Percentiles rank a stretch among this genome's conserved stretches.
Conservation (phyloP, 2,113 vertebrate species). For the Burhinus bistriatus region DNA sequence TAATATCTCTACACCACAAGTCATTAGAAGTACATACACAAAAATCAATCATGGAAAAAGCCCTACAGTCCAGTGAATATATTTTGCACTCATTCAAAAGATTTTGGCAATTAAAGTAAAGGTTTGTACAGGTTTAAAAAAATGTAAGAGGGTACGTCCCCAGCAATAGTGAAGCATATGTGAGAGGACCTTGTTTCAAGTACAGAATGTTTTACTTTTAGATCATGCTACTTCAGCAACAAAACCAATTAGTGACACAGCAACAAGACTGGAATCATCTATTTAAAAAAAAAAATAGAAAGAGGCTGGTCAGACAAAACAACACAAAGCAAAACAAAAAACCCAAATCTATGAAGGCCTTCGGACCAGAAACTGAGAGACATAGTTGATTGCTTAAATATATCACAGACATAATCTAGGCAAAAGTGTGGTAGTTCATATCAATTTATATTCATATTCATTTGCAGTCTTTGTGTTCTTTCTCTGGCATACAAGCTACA, state of each 20-base stretch:
- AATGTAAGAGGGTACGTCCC: background rate
- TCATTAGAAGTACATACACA: background rate
- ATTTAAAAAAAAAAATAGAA: background rate
- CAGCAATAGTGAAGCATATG: background rate
- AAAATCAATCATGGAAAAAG: background rate
- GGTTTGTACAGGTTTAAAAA: background rate
- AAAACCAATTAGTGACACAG: background rate
- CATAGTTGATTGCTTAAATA: constrained; percentile 1
- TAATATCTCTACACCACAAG: background rate
- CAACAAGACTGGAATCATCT: background rate
- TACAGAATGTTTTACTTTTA: background rate
- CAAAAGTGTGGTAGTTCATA: background rate
- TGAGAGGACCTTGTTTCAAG: background rate
- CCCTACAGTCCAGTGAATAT: background rate
- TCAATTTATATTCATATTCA: background rate
- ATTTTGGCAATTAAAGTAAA: background rate
- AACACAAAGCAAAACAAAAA: background rate
- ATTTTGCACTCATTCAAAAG: background rate
- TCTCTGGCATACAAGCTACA: background rate
- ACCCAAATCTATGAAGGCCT: background rate
- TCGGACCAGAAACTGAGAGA: background rate
- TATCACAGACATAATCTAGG: background rate
- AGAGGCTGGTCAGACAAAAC: background rate
- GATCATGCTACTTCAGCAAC: background rate
- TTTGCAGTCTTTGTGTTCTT: background rate